These are phyloP conservation scores for Tribolium madens DNA, from an alignment of 1,140 invertebrate species.

Conservation along the genomic window DNA sequence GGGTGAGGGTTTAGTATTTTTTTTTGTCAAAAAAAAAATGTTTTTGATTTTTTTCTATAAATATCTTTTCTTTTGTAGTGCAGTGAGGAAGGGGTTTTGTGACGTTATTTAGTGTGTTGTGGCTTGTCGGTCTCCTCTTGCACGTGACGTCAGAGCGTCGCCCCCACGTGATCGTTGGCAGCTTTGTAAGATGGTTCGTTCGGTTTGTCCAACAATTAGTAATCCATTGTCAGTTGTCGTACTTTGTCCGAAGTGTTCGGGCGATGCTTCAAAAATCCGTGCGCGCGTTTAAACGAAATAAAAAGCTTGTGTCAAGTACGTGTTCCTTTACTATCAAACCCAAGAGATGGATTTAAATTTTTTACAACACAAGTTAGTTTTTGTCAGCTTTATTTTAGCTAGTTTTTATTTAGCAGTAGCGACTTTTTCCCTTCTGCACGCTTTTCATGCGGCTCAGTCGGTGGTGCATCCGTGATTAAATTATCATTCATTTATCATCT, in stretches of 20 bases:
- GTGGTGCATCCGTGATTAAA: conserved; percentile 38
- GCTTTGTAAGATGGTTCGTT: conserved; percentile 14
- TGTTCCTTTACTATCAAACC: conserved; percentile 17
- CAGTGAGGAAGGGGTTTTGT: too few species aligned
- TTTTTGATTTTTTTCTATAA: too few species aligned
- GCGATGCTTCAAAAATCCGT: conserved; percentile 23
- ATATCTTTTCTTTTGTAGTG: too few species aligned
- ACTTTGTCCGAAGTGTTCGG: conserved; percentile 32
- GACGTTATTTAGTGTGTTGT: not conserved
- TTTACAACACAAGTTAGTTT: conserved; percentile 59
- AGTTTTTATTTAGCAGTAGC: conserved; percentile 41
- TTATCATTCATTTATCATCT: conserved; percentile 25
- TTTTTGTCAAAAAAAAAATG: too few species aligned
- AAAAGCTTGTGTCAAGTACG: conserved; percentile 30
- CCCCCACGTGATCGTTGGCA: conserved; percentile 23
- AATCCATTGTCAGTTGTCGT: conserved; percentile 30
- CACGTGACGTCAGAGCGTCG: conserved; percentile 30
- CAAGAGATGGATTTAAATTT: conserved; percentile 56
- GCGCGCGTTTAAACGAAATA: not conserved
- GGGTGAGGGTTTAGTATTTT: too few species aligned
- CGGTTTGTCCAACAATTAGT: conserved; percentile 29
- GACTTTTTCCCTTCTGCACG: conserved; percentile 6
- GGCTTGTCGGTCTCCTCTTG: not conserved
- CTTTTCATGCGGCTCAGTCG: conserved; percentile 20
- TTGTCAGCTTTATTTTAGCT: conserved; percentile 25